A percentile compares a stretch with the other conserved stretches of the same genome.
phyloP scores from a whole-genome alignment of 2,113 vertebrate genomes.

The Piprites chloris region DNA sequence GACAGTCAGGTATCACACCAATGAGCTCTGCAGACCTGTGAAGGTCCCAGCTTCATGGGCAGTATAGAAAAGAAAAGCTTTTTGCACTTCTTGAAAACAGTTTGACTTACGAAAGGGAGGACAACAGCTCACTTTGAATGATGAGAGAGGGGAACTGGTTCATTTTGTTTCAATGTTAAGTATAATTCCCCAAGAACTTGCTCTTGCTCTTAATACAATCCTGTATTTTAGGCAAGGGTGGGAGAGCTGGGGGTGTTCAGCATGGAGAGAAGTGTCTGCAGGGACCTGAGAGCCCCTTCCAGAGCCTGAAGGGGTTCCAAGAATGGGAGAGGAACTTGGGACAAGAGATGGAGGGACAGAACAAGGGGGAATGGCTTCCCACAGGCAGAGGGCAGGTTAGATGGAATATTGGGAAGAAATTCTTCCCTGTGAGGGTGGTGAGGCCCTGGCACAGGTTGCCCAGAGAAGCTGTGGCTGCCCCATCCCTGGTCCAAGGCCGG shows the following conservation, averaged over 20 bases:
- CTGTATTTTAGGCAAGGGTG: background rate
- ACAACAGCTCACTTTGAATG: background rate
- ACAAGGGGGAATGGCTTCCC: background rate
- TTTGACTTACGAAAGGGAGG: background rate
- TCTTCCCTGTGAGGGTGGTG: accelerated
- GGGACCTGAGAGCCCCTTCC: background rate
- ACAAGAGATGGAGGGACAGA: background rate
- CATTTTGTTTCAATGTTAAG: background rate
- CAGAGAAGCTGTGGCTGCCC: background rate
- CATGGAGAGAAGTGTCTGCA: background rate
- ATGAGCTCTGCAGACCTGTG: background rate
- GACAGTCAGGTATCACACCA: background rate
- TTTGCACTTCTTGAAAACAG: background rate
- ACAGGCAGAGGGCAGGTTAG: background rate
- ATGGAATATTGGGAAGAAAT: background rate
- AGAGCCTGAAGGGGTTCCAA: background rate
- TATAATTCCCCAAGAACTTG: background rate
- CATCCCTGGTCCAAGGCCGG: background rate
- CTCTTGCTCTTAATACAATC: background rate
- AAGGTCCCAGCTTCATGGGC: background rate
- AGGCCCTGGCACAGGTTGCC: background rate
- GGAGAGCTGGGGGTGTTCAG: background rate
- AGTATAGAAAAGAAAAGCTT: background rate
- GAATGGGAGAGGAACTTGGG: background rate
- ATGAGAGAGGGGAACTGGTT: background rate